Evolutionary conservation across 1,140 invertebrate species (phyloP), one percentile per base, ranked within the genome.

Genomic region (Monomorium pharaonis): DNA sequence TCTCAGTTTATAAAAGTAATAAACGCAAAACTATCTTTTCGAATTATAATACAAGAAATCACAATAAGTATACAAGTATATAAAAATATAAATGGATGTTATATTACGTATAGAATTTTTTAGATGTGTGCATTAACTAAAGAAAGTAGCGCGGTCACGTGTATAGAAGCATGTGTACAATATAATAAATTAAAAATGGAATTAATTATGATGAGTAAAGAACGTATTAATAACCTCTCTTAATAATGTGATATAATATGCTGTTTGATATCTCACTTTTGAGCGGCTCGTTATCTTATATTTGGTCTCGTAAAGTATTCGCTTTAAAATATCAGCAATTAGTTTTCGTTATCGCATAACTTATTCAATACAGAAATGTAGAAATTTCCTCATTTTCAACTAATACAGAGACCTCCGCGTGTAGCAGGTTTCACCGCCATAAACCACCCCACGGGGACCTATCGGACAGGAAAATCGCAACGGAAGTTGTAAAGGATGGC

Each of bases 301-400:
- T 37, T 74, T 56, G 30, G 1, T n/a, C n/a, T 33, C 49, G n/a
- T 74, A 62, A 76, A 37, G 24, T n/a, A 76, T 76, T 76, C 74
- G 10, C 21, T 60, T 37, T 42, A 30, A 62, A 76, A 27, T 42
- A 24, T 42, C 21, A 62, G 33, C 33, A 76, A 76, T 42, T 76
- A 76, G 9, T 76, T 30, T 76, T 44, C 54, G 18, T 76, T 76
- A 62, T 60, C 56, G 30, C 10, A 14, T 27, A 62, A 76, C 62
- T 76, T 42, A 62, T 77, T 77, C 24, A 77, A 44, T 77, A 56
- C 6, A 58, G 21, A n/a, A n/a, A 44, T 14, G 21, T 76, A 44
- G 42, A 77, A 77, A 47, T 44, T 76, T 63, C 21, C 33, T 47
- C 37, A 42, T 63, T 77, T 30, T 47, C 42, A 30, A 47, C 12